Evolutionary conservation across 2,113 vertebrate genomes (phyloP).

Genomic region (Megaleporinus macrocephalus): DNA sequence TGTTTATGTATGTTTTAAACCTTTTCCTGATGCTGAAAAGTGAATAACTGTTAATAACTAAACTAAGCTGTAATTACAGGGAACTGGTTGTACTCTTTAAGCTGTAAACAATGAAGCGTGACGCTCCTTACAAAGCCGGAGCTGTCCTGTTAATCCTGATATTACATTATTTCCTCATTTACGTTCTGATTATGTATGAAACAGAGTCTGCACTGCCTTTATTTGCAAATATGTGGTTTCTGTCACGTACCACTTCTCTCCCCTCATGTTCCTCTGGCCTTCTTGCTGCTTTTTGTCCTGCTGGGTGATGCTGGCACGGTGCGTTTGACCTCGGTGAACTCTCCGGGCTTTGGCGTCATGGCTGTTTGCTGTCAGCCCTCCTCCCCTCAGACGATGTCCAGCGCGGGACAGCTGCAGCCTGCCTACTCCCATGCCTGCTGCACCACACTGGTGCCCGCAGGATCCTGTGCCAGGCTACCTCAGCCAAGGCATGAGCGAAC

Average conservation of each 20-base stretch:
- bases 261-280: neutral
- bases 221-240: too few relatives aligned
- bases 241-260: neutral
- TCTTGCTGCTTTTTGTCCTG: neutral
- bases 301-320: neutral
- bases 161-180: too few relatives aligned
- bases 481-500: conserved; percentile 24
- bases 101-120: too few relatives aligned
- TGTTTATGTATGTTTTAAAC: too few relatives aligned
- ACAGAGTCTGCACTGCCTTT: neutral
- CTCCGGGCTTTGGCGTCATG: neutral
- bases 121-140: too few relatives aligned
- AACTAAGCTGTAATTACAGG: too few relatives aligned
- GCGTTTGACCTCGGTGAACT: neutral
- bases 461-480: conserved; percentile 19
- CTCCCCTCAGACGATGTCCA: neutral
- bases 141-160: too few relatives aligned
- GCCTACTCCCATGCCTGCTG: neutral
- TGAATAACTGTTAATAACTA: too few relatives aligned
- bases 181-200: too few relatives aligned
- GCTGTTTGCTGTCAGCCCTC: neutral
- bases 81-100: too few relatives aligned
- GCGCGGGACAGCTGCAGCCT: conserved; percentile 17
- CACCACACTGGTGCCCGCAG: neutral
- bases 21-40: too few relatives aligned